phyloP scores from a whole-genome alignment of 2,888 invertebrate genomes.

The Cheilosia pagana region DNA sequence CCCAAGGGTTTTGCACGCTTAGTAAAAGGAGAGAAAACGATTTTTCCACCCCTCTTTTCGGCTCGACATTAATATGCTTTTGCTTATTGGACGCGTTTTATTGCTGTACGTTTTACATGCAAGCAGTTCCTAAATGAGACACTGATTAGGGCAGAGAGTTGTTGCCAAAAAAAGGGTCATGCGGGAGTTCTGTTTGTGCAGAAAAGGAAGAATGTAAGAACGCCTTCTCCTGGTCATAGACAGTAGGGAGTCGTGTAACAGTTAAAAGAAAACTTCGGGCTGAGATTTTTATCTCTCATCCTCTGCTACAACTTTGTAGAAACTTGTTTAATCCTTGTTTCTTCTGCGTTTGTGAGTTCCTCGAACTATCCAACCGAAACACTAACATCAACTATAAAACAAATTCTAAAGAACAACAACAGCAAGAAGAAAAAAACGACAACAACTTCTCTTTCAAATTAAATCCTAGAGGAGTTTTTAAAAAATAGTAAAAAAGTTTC shows the following conservation, averaged over 20 bases:
- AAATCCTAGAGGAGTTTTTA: neutral
- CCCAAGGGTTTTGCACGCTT: conserved; percentile 16
- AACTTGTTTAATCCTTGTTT: conserved; percentile 24
- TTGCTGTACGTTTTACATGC: conserved; percentile 59
- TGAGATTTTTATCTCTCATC: neutral
- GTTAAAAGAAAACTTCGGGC: neutral
- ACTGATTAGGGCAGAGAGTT: conserved; percentile 46
- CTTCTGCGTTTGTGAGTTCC: neutral
- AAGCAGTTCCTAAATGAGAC: conserved; percentile 51
- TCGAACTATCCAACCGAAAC: conserved; percentile 2
- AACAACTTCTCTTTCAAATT: conserved; percentile 31
- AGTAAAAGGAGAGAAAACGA: neutral
- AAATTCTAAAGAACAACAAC: conserved; percentile 19
- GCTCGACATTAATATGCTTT: conserved; percentile 28
- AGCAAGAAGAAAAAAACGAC: neutral
- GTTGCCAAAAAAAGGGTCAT: conserved; percentile 1
- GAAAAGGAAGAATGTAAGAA: too few relatives aligned
- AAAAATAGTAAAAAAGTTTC: neutral
- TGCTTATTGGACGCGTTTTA: conserved; percentile 56
- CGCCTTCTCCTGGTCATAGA: too few relatives aligned
- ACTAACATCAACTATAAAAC: conserved; percentile 33
- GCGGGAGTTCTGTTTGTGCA: neutral
- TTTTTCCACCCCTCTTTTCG: conserved; percentile 1
- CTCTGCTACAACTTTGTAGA: neutral
- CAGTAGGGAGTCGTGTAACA: too few relatives aligned